Evolutionary conservation across 2,797 vertebrate genomes (phyloP), one percentile per base, ranked within the genome.

Genomic region (Pantherophis alleghaniensis): DNA sequence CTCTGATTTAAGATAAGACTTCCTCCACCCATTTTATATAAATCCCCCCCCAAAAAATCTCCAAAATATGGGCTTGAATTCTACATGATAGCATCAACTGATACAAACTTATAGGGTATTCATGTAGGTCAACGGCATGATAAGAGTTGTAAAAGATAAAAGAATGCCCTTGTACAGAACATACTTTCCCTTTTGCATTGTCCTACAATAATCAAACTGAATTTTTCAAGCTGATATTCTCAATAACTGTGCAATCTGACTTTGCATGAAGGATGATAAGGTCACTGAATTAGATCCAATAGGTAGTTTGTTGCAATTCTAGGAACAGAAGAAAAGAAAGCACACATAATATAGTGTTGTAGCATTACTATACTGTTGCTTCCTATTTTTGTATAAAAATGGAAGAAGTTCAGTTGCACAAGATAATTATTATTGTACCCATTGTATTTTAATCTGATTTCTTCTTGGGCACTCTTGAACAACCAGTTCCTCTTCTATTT

Each of bases 1-100:
- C 87, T 87, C 3, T 1, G 89, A 88, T 94, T 92, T 91, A 92
- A 94, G 94, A 94, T 66, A 93, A 95, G 91, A 93, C 5, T 37
- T 28, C 22, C 14, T n/a, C 18, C 13, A 55, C 92, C 87, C 5
- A 63, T n/a, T 5, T 0, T 88, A 24, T 89, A 61, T 83, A 61
- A 47, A 4, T 1, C 3, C 20, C 4, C 26, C 10, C 10, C 60
- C 9, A 2, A 2, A 18, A 51, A 53, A 83, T 86, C n/a, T 63
- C 55, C 88, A 66, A 92, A 86, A 93, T 18, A n/a, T 51, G 28
- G 42, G 89, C 51, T 89, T 59, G 69, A 93, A 89, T 89, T 89
- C 74, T 91, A 87, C 74, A n/a, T 53, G 74, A 42, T 87, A 86
- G 57, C 55, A n/a, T 59, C 60, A 83, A 89, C 7, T 28, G 53